phyloP scores from a whole-genome alignment of 2,113 vertebrate species.

The Poicephalus meyeri region DNA sequence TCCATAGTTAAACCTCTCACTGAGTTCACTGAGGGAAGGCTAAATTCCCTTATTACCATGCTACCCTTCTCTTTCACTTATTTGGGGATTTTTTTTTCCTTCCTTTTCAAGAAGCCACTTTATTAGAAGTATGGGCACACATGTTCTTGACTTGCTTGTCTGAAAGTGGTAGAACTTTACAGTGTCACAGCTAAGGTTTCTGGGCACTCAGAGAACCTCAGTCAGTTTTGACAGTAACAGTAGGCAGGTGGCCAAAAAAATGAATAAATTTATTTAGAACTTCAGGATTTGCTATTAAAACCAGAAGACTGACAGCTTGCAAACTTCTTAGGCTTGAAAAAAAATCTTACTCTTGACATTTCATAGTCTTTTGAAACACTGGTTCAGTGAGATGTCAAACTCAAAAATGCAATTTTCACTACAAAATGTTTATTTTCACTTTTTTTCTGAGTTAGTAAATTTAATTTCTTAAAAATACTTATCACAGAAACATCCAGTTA shows the following conservation, averaged over 20 bases:
- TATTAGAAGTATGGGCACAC: not conserved
- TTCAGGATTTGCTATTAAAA: constrained; percentile 3
- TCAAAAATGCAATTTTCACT: not conserved
- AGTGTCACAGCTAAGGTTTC: not conserved
- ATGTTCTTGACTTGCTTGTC: not conserved
- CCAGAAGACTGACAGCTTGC: not conserved
- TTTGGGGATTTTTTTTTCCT: not conserved
- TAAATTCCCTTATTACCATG: fast-evolving
- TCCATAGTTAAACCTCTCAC: not conserved
- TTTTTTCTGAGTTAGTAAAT: not conserved
- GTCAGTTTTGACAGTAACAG: not conserved
- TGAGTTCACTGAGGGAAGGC: not conserved
- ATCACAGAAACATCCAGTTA: not conserved
- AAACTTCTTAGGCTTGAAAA: not conserved
- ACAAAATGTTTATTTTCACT: not conserved
- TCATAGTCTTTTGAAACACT: not conserved
- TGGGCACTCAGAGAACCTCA: not conserved
- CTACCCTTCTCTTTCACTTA: not conserved
- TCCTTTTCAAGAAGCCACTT: not conserved
- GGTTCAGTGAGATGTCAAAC: not conserved
- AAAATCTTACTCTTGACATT: not conserved
- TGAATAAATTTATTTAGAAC: not conserved
- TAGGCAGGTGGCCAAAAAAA: not conserved
- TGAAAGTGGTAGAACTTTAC: not conserved
- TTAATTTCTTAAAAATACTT: not conserved